Base-by-base conservation (phyloP, 1,140 invertebrate species). In the Cotesia typhae region DNA sequence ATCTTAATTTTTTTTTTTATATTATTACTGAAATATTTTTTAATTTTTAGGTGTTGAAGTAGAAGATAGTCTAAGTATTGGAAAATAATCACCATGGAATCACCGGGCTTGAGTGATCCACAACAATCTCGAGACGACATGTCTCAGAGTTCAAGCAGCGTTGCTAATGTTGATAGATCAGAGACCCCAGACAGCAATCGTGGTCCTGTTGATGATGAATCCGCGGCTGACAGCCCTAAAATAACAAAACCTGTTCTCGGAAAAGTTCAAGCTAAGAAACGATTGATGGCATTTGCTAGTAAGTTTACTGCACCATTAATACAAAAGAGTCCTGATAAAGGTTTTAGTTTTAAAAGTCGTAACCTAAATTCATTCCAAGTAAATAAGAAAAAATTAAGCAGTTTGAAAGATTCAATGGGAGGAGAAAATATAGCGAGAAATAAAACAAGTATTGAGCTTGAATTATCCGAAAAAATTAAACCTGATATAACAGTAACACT, bases 261-360 rank as follows among this genome's bases (percentile, higher is more conserved):
- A 6, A 87, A 85, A 79, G 68, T 83, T 12, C 85, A 87, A 76
- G 86, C 86, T 0, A 87, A 87, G 72, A 87, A 87, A 66, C 77
- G 86, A 53, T 77, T 87, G 35, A 86, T 87, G 85, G 86, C 86
- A 66, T 87, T 87, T 77, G 85, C 84, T 1, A 86, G 85, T 73
- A 87, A 85, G 61, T 86, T 84, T 55, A 81, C 78, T 70, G 70
- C 76, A 4, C 61, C 80, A 9, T 70, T 79, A 17, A 84, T 78
- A 59, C 28, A 60, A 5, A 75, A 75, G 52, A 52, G 55, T 2
- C 71, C 73, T 51, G 57, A 67, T 3, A 71, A 69, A 55, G 67
- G 69, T 12, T 14, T 6, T 37, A 72, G 28, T 14, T 67, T 73
- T 4, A 61, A 74, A 28, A 60, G 9, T 61, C 12, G 38, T 3